Base-by-base conservation (phyloP, 2,888 invertebrate genomes). In the Eutolmus rufibarbis region DNA sequence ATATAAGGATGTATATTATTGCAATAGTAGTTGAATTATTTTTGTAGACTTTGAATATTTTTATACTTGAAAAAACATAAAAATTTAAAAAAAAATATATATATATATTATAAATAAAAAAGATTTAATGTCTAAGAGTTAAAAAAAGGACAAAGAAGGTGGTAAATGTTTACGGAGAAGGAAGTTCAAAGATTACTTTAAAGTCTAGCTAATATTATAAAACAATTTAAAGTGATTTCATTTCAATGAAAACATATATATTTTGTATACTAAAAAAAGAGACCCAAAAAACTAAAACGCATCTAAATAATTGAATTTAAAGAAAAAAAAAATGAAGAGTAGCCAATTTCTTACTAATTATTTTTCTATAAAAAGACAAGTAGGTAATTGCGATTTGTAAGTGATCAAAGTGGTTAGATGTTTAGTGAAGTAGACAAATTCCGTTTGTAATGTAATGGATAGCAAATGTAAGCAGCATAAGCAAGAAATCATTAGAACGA, bases 31-130 rank as follows among this genome's bases (percentile, higher is more conserved):
- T 85, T 34, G 85, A 85, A 85, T 85, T 85, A 85, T 85, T 85
- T 85, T 85, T 85, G 85, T 85, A 85, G 85, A 85, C 85, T 85
- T 85, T 85, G 85, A 85, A 85, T 85, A 85, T 85, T 85, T 85
- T 85, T 85, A 85, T 85, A 85, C 85, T 85, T 85, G 85, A 74
- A 66, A 66, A 74, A 43, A 85, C 74, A 85, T 23, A 14, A 43
- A 66, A 57, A 43, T 28, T n/a, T 74, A 85, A 74, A 85, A 85
- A 74, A 74, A 85, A 74, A 74, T 34, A 43, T 74, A 74, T n/a
- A 57, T 56, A 19, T 51, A 51, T 51, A 51, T 34, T 51, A 84
- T 40, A 84, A 40, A 46, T 23, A 66, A 66, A 28, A 66, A 66
- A 28, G 9, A 66, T 66, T 66, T 66, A 84, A 66, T 66, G 28